Evolutionary conservation across 2,797 vertebrate genomes (phyloP).

Genomic region (Oreochromis mossambicus): DNA sequence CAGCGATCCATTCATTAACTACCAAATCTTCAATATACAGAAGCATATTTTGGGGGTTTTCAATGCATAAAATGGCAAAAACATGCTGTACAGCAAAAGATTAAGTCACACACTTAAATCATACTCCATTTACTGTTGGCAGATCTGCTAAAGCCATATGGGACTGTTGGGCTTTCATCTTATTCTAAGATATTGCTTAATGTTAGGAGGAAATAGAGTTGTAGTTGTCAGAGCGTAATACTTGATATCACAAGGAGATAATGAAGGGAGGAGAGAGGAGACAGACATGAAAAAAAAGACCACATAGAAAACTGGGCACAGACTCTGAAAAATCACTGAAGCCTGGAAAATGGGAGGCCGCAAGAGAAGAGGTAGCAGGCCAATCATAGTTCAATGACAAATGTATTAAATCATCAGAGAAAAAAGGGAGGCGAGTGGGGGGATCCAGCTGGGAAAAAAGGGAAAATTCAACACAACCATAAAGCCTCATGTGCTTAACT

Average conservation of each 20-base stretch:
- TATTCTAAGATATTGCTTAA: background rate
- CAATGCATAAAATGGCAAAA: background rate
- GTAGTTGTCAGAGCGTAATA: conserved; percentile 22
- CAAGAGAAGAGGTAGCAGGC: conserved; percentile 3
- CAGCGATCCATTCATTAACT: background rate
- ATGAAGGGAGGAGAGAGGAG: conserved; percentile 8
- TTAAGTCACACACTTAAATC: conserved; percentile 14
- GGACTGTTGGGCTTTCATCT: conserved; percentile 10
- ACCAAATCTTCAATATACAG: background rate
- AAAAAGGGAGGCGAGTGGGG: background rate
- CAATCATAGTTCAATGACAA: conserved; percentile 50
- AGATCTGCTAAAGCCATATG: background rate
- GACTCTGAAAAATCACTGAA: conserved; percentile 34
- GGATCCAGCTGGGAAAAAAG: background rate
- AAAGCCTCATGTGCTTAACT: background rate
- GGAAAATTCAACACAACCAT: background rate
- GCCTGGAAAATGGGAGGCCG: conserved; percentile 20
- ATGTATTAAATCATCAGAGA: conserved; percentile 33
- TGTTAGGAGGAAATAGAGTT: conserved; percentile 18
- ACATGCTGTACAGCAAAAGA: background rate
- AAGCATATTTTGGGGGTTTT: background rate
- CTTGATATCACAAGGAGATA: conserved; percentile 23
- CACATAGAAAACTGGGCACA: conserved; percentile 25
- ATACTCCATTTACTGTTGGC: conserved; percentile 11
- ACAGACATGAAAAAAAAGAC: conserved; percentile 13